Evolutionary conservation across 2,888 invertebrate genomes (phyloP), one percentile per base, ranked within the genome.

Genomic region (Venusia cambrica): DNA sequence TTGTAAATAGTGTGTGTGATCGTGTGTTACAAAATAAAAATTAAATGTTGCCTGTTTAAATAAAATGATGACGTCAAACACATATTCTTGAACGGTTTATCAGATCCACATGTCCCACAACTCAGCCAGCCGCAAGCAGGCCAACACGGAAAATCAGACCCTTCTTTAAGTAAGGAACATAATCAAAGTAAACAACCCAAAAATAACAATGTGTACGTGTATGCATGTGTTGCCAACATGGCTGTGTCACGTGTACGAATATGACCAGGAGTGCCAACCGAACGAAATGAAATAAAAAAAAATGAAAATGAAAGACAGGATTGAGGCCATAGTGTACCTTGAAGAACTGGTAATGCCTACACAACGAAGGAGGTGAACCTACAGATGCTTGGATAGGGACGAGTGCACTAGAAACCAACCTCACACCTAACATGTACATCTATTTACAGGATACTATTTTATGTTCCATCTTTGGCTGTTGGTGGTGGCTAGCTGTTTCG

Each of bases 171-270:
- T 68, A 63, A 59, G 60, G 45, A 45, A 46, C 45, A 51, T 30
- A 48, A 55, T 38, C 12, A 47, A 45, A 42, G 31, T 14, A 50
- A 55, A 64, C 44, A 58, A 61, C 48, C 51, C 54, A 47, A 44
- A 51, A 46, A 59, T 53, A 57, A 47, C 51, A 62, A 56, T 68
- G 77, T 80, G 80, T 83, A 58, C 31, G 81, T 83, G 83, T 80
- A 49, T 73, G 73, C 71, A 73, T 83, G 83, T 84, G 65, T 61
- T 61, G 62, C 62, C 57, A 35, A 27, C 41, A 8, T 11, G 65
- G 63, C 72, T 73, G 80, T 79, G 81, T 81, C 65, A 51, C 69
- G 76, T 77, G 81, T 74, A 78, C 64, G 70, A 76, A 81, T 80
- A 81, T 80, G 84, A 84, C 80, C 66, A 52, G 66, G 62, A 73